A percentile compares a stretch with the other conserved stretches of the same genome.
phyloP scores from a whole-genome alignment of 2,113 vertebrate genomes.

The Sebastes fasciatus region DNA sequence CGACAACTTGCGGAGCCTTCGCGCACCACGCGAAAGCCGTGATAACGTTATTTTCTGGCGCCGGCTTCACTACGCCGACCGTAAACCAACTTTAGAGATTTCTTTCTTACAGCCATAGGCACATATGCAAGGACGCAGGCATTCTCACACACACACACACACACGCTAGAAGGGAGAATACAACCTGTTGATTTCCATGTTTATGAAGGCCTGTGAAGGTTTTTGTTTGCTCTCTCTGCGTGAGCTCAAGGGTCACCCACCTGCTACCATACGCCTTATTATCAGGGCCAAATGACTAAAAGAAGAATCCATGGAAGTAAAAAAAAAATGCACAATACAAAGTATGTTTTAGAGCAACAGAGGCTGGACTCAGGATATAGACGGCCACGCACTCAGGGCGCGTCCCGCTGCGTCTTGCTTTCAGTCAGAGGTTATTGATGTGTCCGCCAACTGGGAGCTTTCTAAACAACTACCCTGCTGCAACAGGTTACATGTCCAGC shows the following conservation, averaged over 20 bases:
- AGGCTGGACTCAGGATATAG: slow-evolving; percentile 55
- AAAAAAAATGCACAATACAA: slow-evolving; percentile 13
- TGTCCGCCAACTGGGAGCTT: slow-evolving; percentile 79
- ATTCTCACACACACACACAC: slow-evolving; percentile 21
- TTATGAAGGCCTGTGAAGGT: slow-evolving; percentile 61
- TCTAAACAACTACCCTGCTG: slow-evolving; percentile 80
- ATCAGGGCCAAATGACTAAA: slow-evolving; percentile 2
- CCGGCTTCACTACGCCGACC: too few relatives aligned
- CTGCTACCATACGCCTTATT: not conserved
- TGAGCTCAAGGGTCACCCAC: slow-evolving; percentile 55
- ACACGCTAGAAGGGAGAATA: slow-evolving; percentile 28
- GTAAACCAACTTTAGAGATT: not conserved
- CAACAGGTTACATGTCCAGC: slow-evolving; percentile 83
- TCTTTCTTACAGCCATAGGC: slow-evolving; percentile 24
- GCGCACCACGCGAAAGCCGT: too few relatives aligned
- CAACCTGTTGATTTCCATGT: slow-evolving; percentile 57
- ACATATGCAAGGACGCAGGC: slow-evolving; percentile 32
- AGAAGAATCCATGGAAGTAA: slow-evolving; percentile 19
- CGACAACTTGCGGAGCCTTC: too few relatives aligned
- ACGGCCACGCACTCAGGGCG: slow-evolving; percentile 50
- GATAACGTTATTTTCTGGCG: too few relatives aligned
- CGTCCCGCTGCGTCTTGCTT: slow-evolving; percentile 75
- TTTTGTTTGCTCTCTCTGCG: slow-evolving; percentile 58
- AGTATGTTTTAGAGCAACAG: slow-evolving; percentile 4
- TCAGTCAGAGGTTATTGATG: slow-evolving; percentile 82